Evolutionary conservation across 1,140 invertebrate species (phyloP).

Genomic region (Temnothorax nylanderi): DNA sequence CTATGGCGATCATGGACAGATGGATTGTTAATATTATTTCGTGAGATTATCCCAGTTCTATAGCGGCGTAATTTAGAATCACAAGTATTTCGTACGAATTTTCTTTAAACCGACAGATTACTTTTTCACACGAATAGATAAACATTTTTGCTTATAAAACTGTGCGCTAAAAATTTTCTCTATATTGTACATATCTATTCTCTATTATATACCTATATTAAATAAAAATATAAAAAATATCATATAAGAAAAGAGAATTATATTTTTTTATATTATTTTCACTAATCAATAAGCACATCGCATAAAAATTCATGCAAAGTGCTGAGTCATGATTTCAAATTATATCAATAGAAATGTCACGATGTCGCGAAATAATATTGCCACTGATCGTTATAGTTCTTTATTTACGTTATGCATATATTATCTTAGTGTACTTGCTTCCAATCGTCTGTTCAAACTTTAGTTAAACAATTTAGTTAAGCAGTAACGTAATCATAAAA

Average conservation of each 20-base stretch:
- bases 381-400: neutral
- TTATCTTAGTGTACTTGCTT: neutral
- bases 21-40: conserved; percentile 11
- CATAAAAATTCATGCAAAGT: neutral
- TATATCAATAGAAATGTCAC: neutral
- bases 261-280: neutral
- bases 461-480: neutral
- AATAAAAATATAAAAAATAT: conserved; percentile 2
- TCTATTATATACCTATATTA: neutral
- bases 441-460: neutral
- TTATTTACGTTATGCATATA: too few species aligned
- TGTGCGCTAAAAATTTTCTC: neutral
- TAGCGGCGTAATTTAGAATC: neutral
- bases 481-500: neutral
- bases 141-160: neutral
- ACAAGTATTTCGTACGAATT: neutral
- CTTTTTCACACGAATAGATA: neutral
- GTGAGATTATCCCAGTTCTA: neutral
- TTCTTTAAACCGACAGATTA: neutral
- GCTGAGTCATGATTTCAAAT: neutral
- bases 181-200: neutral
- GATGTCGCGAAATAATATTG: neutral
- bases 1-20: too few species aligned
- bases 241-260: neutral
- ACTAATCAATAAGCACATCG: neutral